A percentile compares a stretch with the other conserved stretches of the same genome.
Conservation (phyloP, 2,113 vertebrate genomes). For the Nyctibius bracteatus region DNA sequence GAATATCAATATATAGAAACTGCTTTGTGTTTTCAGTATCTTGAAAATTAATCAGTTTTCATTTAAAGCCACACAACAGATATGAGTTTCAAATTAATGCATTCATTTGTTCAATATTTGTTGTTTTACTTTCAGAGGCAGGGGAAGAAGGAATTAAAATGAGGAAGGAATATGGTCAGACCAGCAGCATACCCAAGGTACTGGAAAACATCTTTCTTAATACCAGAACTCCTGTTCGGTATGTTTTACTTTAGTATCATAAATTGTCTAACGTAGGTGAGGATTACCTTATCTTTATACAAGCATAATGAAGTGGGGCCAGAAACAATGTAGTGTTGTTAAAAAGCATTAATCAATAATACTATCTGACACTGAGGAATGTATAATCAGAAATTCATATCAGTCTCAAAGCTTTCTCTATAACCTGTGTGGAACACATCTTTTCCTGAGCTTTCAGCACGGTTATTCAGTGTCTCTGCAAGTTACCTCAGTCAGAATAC, state of each 20-base stretch:
- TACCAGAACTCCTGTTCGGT: background rate
- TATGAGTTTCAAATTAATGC: background rate
- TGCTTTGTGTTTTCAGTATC: background rate
- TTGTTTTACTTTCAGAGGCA: background rate
- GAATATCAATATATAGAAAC: background rate
- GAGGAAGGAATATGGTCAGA: background rate
- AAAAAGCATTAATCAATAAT: background rate
- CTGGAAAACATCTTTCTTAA: background rate
- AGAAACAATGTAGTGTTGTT: background rate
- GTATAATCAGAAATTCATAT: background rate
- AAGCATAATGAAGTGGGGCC: background rate
- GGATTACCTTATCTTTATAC: background rate
- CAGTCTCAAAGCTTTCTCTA: background rate
- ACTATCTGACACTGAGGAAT: background rate
- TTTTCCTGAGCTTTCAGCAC: slow-evolving; percentile 33
- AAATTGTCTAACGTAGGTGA: background rate
- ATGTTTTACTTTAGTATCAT: background rate
- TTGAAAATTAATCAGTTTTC: background rate
- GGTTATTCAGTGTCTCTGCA: slow-evolving; percentile 14
- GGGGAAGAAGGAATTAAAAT: background rate
- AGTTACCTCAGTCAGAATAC: slow-evolving; percentile 55
- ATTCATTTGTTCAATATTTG: background rate
- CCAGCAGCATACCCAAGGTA: background rate
- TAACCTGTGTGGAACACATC: background rate
- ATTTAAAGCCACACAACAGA: background rate